These are phyloP conservation scores for Standfussiana lucernea DNA, from an alignment of 2,888 invertebrate species.

Conservation along the genomic window DNA sequence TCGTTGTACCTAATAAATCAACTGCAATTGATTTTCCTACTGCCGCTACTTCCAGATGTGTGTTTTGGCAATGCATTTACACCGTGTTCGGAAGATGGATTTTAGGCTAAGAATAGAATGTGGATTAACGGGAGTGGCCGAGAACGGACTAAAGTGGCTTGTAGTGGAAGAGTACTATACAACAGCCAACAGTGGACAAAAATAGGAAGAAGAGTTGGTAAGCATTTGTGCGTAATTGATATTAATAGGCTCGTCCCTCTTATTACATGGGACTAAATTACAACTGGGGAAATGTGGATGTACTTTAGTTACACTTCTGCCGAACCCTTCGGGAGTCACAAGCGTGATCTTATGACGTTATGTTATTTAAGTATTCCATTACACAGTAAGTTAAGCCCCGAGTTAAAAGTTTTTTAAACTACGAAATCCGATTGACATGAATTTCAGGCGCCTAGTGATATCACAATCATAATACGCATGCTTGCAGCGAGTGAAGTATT, in stretches of 20 bases:
- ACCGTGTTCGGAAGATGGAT: slow-evolving; percentile 4
- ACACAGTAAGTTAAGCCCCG: background rate
- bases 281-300: background rate
- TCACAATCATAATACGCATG: background rate
- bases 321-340: background rate
- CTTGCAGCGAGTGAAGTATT: slow-evolving; percentile 2
- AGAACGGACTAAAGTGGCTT: background rate
- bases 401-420: background rate
- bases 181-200: background rate
- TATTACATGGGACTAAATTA: background rate
- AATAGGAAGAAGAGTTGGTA: background rate
- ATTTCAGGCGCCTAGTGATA: slow-evolving; percentile 28
- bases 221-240: background rate
- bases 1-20: slow-evolving; percentile 19
- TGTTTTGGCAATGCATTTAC: slow-evolving; percentile 36
- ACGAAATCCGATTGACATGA: background rate
- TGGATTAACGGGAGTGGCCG: background rate
- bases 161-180: background rate
- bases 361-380: background rate
- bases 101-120: slow-evolving; percentile 10
- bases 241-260: background rate
- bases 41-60: slow-evolving; percentile 25
- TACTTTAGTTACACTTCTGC: background rate
- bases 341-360: background rate
- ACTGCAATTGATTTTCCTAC: background rate